Evolutionary conservation across 2,113 vertebrate species (phyloP).

Genomic region (Uropsilus gracilis): DNA sequence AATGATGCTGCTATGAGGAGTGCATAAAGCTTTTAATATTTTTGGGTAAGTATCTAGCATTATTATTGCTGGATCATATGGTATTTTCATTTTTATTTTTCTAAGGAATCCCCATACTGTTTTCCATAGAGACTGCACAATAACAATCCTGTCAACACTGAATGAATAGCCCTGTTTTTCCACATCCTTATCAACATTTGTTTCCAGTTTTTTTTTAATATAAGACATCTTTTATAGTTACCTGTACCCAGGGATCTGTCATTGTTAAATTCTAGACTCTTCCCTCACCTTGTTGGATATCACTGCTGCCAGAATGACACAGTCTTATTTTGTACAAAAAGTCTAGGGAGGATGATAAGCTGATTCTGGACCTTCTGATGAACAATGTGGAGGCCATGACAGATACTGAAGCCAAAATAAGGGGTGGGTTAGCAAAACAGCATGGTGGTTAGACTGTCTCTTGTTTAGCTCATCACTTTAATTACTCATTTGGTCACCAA

Average conservation of each 20-base stretch:
- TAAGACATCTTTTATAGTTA: neutral
- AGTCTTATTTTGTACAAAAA: constrained; percentile 90
- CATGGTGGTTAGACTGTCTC: neutral
- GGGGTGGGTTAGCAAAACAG: neutral
- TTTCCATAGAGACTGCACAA: too few species aligned
- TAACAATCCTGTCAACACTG: too few species aligned
- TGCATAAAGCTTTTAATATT: too few species aligned
- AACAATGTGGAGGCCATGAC: neutral
- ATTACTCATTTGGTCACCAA: neutral
- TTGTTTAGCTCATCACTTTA: neutral
- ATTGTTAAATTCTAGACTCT: constrained; percentile 91
- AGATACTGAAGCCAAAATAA: neutral
- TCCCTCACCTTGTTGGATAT: constrained; percentile 94
- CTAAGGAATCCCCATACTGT: too few species aligned
- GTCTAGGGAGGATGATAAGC: constrained; percentile 77
- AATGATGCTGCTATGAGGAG: too few species aligned
- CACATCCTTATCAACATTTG: too few species aligned
- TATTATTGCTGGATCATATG: too few species aligned
- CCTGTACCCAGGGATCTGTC: constrained; percentile 94
- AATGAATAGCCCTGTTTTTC: too few species aligned
- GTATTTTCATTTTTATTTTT: too few species aligned
- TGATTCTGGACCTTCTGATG: neutral
- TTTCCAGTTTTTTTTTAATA: too few species aligned
- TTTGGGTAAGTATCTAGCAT: too few species aligned
- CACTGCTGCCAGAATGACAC: constrained; percentile 85